Base-by-base conservation (phyloP, 2,113 vertebrate species). In the Abramis brama region DNA sequence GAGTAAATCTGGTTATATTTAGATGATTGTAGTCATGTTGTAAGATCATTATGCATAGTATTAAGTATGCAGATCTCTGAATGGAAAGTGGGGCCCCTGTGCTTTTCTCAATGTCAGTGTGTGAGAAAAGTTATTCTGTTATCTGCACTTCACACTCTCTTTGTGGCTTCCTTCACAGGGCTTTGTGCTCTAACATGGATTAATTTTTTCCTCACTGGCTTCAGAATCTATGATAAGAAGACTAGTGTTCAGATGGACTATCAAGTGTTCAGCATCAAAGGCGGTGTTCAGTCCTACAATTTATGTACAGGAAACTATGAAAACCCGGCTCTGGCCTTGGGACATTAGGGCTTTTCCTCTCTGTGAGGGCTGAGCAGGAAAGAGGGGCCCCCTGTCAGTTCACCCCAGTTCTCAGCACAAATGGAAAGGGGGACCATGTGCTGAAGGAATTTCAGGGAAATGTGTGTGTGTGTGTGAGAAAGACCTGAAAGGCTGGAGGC, bases 401-500 rank as follows among this genome's bases (percentile, higher is more conserved):
- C 90, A 85, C 86, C 85, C 85, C 55, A 10, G 52, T 82, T 85
- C 68, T 52, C 83, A 79, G 89, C 90, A 84, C 87, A 91, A 55
- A 87, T 83, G 60, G 82, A 91, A 93, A 90, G 87, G 87, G 84
- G 90, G 21, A 90, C 90, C 92, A 92, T 90, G 92, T 87, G 85
- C 80, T 84, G 85, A 33, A 90, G 92, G 92, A 93, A 95, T 94
- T 93, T 91, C 47, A 91, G 87, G 90, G 90, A 93, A 93, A 45
- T 78, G 57, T 76, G 79, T 83, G 57, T 76, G 79, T 83, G 57
- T 30, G 85, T 83, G 64, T 52, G 81, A 62, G 47, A 45, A 25
- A 75, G 83, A 87, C 77, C 89, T 91, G 76, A 86, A 84, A 88
- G 86, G 76, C 86, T 79, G 39, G 88, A 88, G 91, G 90, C 77